These are phyloP conservation scores for Gymnoscelis rufifasciata DNA, from an alignment of 2,888 invertebrate genomes.

Conservation along the genomic window DNA sequence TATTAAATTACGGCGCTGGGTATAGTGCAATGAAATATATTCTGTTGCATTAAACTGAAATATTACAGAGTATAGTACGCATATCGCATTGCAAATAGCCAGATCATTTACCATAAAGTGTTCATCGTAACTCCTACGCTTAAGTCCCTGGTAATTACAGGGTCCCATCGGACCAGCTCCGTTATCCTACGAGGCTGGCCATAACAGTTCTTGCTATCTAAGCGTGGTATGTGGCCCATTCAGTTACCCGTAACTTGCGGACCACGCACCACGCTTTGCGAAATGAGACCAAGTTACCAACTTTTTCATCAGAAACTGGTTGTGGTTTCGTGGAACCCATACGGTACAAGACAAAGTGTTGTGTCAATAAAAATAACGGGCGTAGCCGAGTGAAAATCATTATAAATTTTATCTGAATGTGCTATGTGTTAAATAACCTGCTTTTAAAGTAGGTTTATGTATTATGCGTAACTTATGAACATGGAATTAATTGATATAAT, in stretches of 20 bases:
- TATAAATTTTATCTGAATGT: constrained; percentile 3
- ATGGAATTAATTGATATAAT: neutral
- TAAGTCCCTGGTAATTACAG: constrained; percentile 9
- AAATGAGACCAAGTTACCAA: constrained; percentile 21
- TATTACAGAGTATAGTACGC: neutral
- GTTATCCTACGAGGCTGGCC: constrained; percentile 43
- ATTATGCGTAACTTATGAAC: neutral
- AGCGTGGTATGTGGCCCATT: constrained; percentile 35
- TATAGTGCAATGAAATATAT: constrained; percentile 4
- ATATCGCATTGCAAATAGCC: no score
- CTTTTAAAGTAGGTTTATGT: neutral
- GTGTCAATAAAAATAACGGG: constrained; percentile 27
- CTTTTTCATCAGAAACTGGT: constrained; percentile 19
- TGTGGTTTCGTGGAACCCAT: constrained; percentile 21
- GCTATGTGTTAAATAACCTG: neutral
- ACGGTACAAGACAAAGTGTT: constrained; percentile 24
- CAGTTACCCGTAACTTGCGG: constrained; percentile 33
- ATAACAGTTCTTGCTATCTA: constrained; percentile 46
- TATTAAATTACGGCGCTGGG: constrained; percentile 15
- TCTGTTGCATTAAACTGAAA: neutral
- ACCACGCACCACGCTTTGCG: constrained; percentile 30
- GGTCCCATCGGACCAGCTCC: constrained; percentile 23
- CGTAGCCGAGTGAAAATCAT: constrained; percentile 18
- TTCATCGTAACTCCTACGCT: neutral
- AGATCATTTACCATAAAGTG: constrained; percentile 6